Conservation (phyloP, 1,140 invertebrate genomes). For the Drosophila bocki region DNA sequence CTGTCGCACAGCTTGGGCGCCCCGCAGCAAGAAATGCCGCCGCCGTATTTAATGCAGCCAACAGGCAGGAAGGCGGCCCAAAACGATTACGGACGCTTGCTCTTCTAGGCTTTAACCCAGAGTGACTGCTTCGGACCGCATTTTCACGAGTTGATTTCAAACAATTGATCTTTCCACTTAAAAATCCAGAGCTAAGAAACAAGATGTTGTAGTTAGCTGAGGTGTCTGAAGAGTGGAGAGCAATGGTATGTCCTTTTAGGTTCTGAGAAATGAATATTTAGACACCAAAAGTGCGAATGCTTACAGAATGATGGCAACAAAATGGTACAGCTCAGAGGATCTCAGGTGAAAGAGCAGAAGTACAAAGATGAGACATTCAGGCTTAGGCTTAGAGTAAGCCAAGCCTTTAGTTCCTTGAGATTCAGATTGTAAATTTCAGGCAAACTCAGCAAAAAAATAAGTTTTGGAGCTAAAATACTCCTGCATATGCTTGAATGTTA, state of each 20-base stretch:
- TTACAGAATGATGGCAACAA: neutral
- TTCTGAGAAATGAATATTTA: neutral
- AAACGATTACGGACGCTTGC: constrained; percentile 77
- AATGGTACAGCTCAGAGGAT: neutral
- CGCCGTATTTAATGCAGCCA: constrained; percentile 67
- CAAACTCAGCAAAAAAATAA: neutral
- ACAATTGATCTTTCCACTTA: neutral
- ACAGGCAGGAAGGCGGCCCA: constrained; percentile 60
- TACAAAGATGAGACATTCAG: neutral
- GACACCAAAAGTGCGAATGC: neutral
- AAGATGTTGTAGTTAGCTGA: neutral
- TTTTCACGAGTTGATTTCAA: constrained; percentile 8
- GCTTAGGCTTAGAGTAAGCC: neutral
- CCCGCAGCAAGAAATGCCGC: constrained; percentile 59
- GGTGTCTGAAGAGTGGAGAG: neutral
- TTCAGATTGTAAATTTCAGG: neutral
- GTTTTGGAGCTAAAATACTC: neutral
- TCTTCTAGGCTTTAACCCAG: constrained; percentile 57
- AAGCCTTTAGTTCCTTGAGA: neutral
- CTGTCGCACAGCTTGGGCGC: constrained; percentile 73
- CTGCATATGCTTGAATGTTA: neutral
- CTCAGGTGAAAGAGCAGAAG: neutral
- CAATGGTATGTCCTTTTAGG: too few relatives aligned
- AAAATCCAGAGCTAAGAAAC: neutral
- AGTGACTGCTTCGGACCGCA: constrained; percentile 28